Evolutionary conservation across 2,113 vertebrate species (phyloP).

Genomic region (Indicator indicator): DNA sequence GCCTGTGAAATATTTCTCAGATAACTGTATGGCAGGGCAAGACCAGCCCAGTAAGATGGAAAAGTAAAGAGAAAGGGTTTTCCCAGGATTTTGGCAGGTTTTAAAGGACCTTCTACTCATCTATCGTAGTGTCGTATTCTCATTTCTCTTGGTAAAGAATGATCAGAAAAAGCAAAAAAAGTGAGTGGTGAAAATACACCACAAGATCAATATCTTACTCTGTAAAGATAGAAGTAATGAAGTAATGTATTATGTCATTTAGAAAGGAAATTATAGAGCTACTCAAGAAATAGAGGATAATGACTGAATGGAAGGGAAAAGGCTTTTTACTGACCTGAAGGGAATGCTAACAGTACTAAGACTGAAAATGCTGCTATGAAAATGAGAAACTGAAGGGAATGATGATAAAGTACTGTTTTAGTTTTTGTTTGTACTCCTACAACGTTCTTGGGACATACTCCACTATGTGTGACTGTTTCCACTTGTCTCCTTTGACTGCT

Average conservation of each 20-base stretch:
- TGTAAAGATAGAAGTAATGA: not conserved
- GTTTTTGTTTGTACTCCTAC: not conserved
- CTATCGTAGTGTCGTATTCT: not conserved
- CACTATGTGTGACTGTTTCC: not conserved
- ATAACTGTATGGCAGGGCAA: not conserved
- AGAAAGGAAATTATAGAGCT: not conserved
- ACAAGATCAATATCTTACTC: not conserved
- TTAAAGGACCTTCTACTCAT: not conserved
- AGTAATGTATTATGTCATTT: not conserved
- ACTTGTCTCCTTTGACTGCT: not conserved
- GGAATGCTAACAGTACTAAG: not conserved
- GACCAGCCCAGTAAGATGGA: not conserved
- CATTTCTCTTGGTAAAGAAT: not conserved
- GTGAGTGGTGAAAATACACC: not conserved
- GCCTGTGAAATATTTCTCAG: not conserved
- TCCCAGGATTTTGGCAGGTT: not conserved
- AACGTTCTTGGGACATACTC: not conserved
- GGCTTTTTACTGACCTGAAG: not conserved
- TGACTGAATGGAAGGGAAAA: not conserved
- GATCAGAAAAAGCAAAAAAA: not conserved
- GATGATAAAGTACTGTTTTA: not conserved
- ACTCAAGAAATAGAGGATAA: not conserved
- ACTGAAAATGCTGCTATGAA: not conserved
- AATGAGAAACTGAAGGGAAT: not conserved
- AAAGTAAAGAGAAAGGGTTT: not conserved